Percentiles rank a stretch among this genome's conserved stretches.
Conservation (phyloP, 2,113 vertebrate genomes). For the Sardina pilchardus region DNA sequence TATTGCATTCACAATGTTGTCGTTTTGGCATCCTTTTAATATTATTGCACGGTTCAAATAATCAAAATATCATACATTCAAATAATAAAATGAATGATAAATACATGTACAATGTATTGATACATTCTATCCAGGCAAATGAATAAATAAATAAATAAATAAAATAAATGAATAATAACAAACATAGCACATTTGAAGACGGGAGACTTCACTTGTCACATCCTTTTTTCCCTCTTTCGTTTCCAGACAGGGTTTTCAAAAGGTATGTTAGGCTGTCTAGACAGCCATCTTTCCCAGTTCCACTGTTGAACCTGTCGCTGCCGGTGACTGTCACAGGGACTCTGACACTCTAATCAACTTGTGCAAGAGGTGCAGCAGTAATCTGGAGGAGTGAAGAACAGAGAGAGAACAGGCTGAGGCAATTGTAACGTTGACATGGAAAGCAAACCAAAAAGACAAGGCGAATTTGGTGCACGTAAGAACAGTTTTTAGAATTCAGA, state of each 20-base stretch:
- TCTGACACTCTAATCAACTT: constrained; percentile 10
- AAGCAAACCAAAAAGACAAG: background rate
- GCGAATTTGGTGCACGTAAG: background rate
- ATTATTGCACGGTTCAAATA: background rate
- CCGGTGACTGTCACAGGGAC: constrained; percentile 5
- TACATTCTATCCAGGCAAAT: no score
- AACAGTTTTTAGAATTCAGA: background rate
- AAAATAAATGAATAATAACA: no score
- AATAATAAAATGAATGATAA: no score
- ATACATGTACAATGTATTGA: no score
- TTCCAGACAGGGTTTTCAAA: background rate
- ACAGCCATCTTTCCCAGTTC: constrained; percentile 10
- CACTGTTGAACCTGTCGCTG: constrained; percentile 3
- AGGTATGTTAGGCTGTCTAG: background rate
- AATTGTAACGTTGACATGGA: background rate
- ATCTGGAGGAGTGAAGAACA: background rate
- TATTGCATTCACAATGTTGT: background rate
- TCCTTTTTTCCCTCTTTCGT: background rate
- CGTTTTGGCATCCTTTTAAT: background rate
- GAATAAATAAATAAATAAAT: no score
- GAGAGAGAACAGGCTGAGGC: background rate
- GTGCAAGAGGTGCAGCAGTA: constrained; percentile 13
- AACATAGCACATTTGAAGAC: background rate
- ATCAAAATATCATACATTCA: no score
- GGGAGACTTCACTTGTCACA: background rate